These are phyloP conservation scores for Microctonus aethiopoides DNA, from an alignment of 2,888 invertebrate species.

Conservation along the genomic window DNA sequence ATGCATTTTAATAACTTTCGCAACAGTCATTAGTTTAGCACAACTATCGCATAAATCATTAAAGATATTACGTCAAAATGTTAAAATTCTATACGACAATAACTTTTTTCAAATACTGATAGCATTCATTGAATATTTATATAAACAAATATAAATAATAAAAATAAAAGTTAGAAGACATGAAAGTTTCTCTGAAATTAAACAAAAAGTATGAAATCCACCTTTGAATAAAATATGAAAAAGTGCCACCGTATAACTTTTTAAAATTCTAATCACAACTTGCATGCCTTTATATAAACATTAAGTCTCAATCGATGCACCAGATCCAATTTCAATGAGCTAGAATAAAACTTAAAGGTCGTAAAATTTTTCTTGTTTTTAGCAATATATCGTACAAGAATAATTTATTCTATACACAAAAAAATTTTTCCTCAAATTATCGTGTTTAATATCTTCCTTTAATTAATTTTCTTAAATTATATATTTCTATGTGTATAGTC, in stretches of 20 bases:
- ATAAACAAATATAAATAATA: not conserved
- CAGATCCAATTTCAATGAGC: slow-evolving; percentile 18
- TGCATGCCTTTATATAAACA: slow-evolving; percentile 7
- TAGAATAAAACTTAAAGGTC: not conserved
- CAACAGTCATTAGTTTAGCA: not conserved
- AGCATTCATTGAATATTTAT: not conserved
- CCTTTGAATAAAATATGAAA: slow-evolving; percentile 19
- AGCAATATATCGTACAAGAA: slow-evolving; percentile 3
- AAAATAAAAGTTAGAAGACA: not conserved
- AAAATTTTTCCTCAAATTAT: slow-evolving; percentile 3
- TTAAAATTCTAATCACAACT: slow-evolving; percentile 17
- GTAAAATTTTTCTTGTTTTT: too few species aligned
- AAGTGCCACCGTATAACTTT: slow-evolving; percentile 16
- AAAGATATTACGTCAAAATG: not conserved
- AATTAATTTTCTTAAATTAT: slow-evolving; percentile 13
- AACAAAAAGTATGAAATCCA: slow-evolving; percentile 3
- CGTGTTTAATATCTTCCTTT: slow-evolving; percentile 13
- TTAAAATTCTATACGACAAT: slow-evolving; percentile 12
- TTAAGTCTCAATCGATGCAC: slow-evolving; percentile 12
- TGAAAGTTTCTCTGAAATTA: slow-evolving; percentile 6
- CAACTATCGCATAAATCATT: not conserved
- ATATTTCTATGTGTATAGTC: slow-evolving; percentile 12
- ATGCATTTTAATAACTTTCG: not conserved
- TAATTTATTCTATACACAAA: slow-evolving; percentile 21
- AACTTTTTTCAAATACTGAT: not conserved